Conservation (phyloP, 2,797 vertebrate species). For the Acanthornis magna region DNA sequence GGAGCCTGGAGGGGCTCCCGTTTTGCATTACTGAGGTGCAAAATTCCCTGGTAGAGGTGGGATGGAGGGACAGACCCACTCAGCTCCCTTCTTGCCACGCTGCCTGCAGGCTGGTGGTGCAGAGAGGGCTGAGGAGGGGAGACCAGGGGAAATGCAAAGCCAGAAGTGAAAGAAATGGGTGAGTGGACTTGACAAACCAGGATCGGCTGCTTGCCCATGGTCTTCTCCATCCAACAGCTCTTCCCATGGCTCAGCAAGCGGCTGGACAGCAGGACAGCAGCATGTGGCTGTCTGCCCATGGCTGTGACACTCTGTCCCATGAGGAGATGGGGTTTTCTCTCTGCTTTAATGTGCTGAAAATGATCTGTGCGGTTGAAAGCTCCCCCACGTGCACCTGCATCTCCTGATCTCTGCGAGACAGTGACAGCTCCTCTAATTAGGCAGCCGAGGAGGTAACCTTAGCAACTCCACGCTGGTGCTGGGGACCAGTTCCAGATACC, state of each 20-base stretch:
- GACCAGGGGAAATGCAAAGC: background rate
- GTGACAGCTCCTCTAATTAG: conserved; percentile 66
- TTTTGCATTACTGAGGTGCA: background rate
- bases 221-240: accelerated
- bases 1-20: background rate
- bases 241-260: background rate
- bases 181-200: accelerated
- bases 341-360: conserved; percentile 10
- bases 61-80: background rate
- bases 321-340: background rate
- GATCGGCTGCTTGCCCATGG: background rate
- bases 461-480: conserved; percentile 60
- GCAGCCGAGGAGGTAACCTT: conserved; percentile 69
- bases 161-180: background rate
- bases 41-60: background rate
- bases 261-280: background rate
- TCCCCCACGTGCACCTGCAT: background rate
- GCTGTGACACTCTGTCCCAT: accelerated
- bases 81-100: background rate
- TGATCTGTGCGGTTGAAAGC: background rate
- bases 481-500: conserved; percentile 6
- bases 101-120: background rate
- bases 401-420: conserved; percentile 40
- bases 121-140: background rate
- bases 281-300: background rate